Conservation (phyloP, 2,888 invertebrate species). For the Morpho deidamia region DNA sequence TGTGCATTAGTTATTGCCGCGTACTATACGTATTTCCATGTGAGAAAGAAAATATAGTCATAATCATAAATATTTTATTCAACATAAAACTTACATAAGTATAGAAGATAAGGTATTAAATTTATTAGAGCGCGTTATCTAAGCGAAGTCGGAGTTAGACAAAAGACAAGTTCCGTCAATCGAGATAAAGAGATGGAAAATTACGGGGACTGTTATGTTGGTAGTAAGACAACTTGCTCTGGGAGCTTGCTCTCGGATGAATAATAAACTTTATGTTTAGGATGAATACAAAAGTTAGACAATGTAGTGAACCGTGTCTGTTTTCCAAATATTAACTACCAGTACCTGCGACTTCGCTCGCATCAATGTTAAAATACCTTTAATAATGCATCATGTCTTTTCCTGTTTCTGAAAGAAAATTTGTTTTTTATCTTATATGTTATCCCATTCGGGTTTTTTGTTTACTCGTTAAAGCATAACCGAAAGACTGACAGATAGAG, state of each 20-base stretch:
- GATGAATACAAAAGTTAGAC: slow-evolving; percentile 33
- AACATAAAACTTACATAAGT: slow-evolving; percentile 1
- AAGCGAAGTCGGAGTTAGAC: slow-evolving; percentile 40
- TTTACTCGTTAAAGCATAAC: too few species aligned
- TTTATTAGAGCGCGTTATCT: slow-evolving; percentile 46
- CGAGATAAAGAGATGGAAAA: slow-evolving; percentile 70
- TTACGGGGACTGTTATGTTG: slow-evolving; percentile 60
- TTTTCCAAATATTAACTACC: not conserved
- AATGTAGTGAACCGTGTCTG: not conserved
- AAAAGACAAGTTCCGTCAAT: slow-evolving; percentile 64
- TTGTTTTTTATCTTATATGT: too few species aligned
- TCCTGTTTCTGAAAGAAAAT: too few species aligned
- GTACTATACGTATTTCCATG: too few species aligned
- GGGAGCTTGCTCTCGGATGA: slow-evolving; percentile 25
- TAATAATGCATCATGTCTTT: too few species aligned
- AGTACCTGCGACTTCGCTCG: too few species aligned
- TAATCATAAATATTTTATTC: slow-evolving; percentile 1
- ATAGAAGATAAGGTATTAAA: slow-evolving; percentile 27
- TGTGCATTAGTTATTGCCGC: too few species aligned
- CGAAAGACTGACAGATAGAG: too few species aligned
- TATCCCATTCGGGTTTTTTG: too few species aligned
- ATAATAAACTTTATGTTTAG: slow-evolving; percentile 44
- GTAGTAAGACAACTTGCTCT: slow-evolving; percentile 51
- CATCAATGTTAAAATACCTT: too few species aligned
- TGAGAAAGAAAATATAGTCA: not conserved